Evolutionary conservation across 2,113 vertebrate species (phyloP).

Genomic region (Xiphias gladius): DNA sequence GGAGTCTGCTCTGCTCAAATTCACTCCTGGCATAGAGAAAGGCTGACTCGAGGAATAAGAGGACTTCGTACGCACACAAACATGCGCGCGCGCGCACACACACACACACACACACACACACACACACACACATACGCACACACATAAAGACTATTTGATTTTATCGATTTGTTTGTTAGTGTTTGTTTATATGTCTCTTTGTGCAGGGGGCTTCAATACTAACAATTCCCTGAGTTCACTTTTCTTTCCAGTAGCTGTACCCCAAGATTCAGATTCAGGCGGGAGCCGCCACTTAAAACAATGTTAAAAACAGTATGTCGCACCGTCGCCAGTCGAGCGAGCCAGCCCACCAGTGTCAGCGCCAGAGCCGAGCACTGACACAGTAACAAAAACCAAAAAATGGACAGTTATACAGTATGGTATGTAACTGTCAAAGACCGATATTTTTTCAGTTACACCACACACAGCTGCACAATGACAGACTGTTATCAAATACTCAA

Average conservation of each 20-base stretch:
- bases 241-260: neutral
- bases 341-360: no score
- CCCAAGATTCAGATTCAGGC: neutral
- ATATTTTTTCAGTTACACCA: neutral
- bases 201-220: neutral
- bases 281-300: no score
- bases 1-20: slow-evolving; percentile 46
- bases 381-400: neutral
- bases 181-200: neutral
- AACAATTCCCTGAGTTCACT: neutral
- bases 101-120: neutral
- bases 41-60: slow-evolving; percentile 28
- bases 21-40: slow-evolving; percentile 55
- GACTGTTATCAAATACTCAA: neutral
- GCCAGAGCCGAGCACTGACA: neutral
- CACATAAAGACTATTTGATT: neutral
- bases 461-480: neutral
- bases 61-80: neutral
- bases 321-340: no score
- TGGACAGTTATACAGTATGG: neutral
- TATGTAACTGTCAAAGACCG: neutral
- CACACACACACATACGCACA: slow-evolving; percentile 11
- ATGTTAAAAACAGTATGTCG: no score
- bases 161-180: neutral
- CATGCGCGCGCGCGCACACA: neutral